A percentile compares a stretch with the other conserved stretches of the same genome.
phyloP scores from a whole-genome alignment of 2,113 vertebrate species.

The Perca flavescens region DNA sequence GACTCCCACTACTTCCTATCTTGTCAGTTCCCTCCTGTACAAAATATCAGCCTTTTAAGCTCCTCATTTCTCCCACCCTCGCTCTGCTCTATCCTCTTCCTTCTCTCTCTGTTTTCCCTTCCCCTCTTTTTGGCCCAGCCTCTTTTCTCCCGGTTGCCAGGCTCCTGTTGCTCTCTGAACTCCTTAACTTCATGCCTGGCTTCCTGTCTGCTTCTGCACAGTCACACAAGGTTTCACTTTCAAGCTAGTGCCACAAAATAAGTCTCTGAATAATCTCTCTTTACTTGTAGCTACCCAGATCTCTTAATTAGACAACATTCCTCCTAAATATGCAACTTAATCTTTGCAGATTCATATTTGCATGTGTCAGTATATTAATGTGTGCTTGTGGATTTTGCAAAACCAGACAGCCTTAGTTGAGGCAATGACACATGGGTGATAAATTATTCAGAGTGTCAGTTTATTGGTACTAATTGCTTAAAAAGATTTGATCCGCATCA shows the following conservation, averaged over 20 bases:
- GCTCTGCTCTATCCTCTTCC: slow-evolving; percentile 49
- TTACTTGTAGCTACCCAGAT: slow-evolving; percentile 26
- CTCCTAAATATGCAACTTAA: neutral
- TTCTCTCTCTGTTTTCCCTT: slow-evolving; percentile 52
- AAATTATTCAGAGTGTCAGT: slow-evolving; percentile 37
- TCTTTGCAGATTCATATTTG: slow-evolving; percentile 34
- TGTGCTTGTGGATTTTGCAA: slow-evolving; percentile 2
- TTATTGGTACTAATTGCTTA: slow-evolving; percentile 35
- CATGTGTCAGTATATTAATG: slow-evolving; percentile 24
- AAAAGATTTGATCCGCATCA: slow-evolving; percentile 11
- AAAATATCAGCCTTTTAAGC: slow-evolving; percentile 53
- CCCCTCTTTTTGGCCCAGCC: slow-evolving; percentile 57
- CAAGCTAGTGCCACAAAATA: slow-evolving; percentile 28
- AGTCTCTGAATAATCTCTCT: slow-evolving; percentile 22
- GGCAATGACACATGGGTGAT: neutral
- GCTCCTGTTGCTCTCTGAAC: slow-evolving; percentile 77
- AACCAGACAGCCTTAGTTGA: slow-evolving; percentile 4
- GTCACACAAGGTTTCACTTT: slow-evolving; percentile 70
- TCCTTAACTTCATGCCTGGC: slow-evolving; percentile 76
- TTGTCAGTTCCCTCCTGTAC: slow-evolving; percentile 42
- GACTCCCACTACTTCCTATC: slow-evolving; percentile 47
- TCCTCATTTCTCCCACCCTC: slow-evolving; percentile 34
- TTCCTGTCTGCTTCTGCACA: slow-evolving; percentile 74
- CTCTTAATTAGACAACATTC: slow-evolving; percentile 37
- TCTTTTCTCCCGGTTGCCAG: slow-evolving; percentile 68